These are phyloP conservation scores for Austrolebias charrua DNA, from an alignment of 2,797 vertebrate genomes.

Conservation along the genomic window DNA sequence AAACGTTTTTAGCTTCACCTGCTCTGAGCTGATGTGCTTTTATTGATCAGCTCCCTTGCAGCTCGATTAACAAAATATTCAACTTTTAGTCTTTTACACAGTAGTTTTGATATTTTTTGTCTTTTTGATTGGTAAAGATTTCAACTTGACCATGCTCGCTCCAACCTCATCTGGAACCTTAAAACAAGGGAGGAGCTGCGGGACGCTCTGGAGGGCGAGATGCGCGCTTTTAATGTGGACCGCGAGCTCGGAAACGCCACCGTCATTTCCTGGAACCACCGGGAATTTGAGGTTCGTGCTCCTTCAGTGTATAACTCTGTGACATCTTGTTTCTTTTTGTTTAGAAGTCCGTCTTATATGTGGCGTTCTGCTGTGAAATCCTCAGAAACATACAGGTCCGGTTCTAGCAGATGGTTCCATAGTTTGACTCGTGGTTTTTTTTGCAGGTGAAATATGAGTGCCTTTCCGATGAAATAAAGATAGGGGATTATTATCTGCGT, in stretches of 20 bases:
- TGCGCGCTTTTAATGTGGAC: conserved; percentile 93
- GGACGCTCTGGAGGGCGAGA: conserved; percentile 94
- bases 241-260: conserved; percentile 93
- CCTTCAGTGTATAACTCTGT: background rate
- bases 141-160: conserved; percentile 92
- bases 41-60: background rate
- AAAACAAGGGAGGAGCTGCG: conserved; percentile 97
- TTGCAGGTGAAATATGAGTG: conserved; percentile 96
- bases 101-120: background rate
- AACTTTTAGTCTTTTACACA: background rate
- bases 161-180: conserved; percentile 99
- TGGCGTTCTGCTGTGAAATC: background rate
- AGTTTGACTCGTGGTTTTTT: background rate
- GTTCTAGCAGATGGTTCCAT: background rate
- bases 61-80: background rate
- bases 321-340: background rate
- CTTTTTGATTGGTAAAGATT: conserved; percentile 77
- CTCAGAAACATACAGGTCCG: background rate
- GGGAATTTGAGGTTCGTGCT: conserved; percentile 90
- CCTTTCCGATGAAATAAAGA: conserved; percentile 97
- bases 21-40: background rate
- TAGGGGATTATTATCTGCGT: conserved; percentile 97
- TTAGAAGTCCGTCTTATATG: background rate
- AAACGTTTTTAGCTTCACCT: background rate
- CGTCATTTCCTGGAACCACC: conserved; percentile 98